Conservation (phyloP, 1,140 invertebrate species). For the Danaus melanippus region DNA sequence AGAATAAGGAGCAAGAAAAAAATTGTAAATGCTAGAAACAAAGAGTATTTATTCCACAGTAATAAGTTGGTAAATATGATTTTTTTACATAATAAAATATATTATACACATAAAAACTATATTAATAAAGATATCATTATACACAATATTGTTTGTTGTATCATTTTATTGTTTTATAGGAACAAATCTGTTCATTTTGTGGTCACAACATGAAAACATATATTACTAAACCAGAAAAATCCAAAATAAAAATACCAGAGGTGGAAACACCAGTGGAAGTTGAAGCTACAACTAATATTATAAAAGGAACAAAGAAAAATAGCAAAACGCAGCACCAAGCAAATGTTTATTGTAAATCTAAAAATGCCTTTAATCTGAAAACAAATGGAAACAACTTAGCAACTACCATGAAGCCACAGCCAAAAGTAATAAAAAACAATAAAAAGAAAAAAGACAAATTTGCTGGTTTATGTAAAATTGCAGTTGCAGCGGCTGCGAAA, state of each 20-base stretch:
- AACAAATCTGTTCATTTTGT: conserved; percentile 50
- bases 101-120: not conserved
- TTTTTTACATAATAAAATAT: not conserved
- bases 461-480: conserved; percentile 55
- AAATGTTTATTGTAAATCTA: conserved; percentile 48
- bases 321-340: conserved; percentile 17
- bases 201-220: conserved; percentile 30
- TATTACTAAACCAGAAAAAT: conserved; percentile 28
- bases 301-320: conserved; percentile 19
- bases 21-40: conserved; percentile 17
- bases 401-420: conserved; percentile 24
- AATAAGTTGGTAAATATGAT: conserved; percentile 46
- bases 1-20: conserved; percentile 33
- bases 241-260: conserved; percentile 13
- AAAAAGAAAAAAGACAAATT: conserved; percentile 63
- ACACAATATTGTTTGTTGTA: not conserved
- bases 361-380: conserved; percentile 45
- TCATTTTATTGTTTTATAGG: conserved; percentile 32
- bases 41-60: conserved; percentile 31
- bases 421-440: conserved; percentile 54
- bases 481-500: conserved; percentile 48
- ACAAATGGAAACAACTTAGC: conserved; percentile 44
- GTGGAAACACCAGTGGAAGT: not conserved
- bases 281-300: conserved; percentile 8
- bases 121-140: conserved; percentile 7